Evolutionary conservation across 2,113 vertebrate genomes (phyloP).

Genomic region (Apeltes quadracus): DNA sequence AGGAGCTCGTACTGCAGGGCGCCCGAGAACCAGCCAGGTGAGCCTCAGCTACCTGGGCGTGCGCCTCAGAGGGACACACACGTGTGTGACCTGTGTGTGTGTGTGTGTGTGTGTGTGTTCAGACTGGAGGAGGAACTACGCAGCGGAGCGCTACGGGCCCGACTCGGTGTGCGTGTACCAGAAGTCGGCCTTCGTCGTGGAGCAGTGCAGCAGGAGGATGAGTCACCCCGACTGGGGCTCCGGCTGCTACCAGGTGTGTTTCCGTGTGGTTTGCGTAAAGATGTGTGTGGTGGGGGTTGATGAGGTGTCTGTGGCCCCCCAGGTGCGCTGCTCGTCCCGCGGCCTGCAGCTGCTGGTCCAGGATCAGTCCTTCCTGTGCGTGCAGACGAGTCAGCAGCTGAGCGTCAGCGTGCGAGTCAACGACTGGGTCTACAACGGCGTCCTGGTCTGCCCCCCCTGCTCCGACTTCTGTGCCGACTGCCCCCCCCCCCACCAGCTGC

Average conservation of each 20-base stretch:
- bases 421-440: constrained; percentile 90
- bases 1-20: constrained; percentile 94
- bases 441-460: constrained; percentile 91
- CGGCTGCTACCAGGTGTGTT: constrained; percentile 88
- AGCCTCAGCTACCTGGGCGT: neutral
- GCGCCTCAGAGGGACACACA: neutral
- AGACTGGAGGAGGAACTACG: constrained; percentile 95
- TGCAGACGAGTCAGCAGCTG: constrained; percentile 84
- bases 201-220: constrained; percentile 90
- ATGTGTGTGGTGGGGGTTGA: too few species aligned
- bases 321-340: constrained; percentile 87
- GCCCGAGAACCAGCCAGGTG: constrained; percentile 90
- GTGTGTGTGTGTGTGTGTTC: neutral
- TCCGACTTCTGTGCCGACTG: constrained; percentile 88
- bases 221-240: constrained; percentile 97
- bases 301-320: neutral
- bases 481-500: constrained; percentile 85
- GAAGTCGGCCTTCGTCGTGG: constrained; percentile 93
- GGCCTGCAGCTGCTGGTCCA: constrained; percentile 90
- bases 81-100: neutral
- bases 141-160: constrained; percentile 91
- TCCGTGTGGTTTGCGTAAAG: too few species aligned
- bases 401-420: constrained; percentile 86
- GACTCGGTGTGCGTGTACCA: constrained; percentile 92
- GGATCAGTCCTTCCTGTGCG: constrained; percentile 84